Conservation (phyloP, 2,113 vertebrate species). For the Mesembrinibis cayennensis region DNA sequence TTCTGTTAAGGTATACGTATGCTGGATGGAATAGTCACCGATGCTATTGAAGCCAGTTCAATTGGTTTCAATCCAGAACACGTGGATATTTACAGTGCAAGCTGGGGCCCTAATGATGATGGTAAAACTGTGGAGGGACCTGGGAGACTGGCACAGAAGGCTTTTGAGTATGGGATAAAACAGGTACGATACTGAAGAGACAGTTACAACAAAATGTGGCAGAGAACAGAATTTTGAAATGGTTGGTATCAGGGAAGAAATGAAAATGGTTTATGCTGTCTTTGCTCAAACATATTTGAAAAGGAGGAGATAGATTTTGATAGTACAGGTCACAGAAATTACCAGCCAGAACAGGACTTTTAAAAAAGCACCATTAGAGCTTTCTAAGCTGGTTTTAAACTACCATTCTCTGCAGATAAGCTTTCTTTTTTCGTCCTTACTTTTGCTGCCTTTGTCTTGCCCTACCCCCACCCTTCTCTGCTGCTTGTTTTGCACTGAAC, state of each 20-base stretch:
- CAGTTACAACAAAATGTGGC: neutral
- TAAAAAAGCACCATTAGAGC: neutral
- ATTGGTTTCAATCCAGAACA: slow-evolving; percentile 96
- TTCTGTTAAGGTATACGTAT: slow-evolving; percentile 87
- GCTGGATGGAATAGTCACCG: slow-evolving; percentile 96
- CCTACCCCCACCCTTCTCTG: slow-evolving; percentile 2
- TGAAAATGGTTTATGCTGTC: neutral
- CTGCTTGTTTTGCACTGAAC: slow-evolving; percentile 34
- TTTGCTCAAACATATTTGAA: neutral
- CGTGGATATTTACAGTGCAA: slow-evolving; percentile 97
- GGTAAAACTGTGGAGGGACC: slow-evolving; percentile 98
- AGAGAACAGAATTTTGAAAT: neutral
- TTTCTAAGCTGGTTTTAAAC: neutral
- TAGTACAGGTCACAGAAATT: neutral
- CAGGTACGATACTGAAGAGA: slow-evolving; percentile 74
- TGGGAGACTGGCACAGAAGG: slow-evolving; percentile 92
- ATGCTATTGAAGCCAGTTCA: slow-evolving; percentile 97
- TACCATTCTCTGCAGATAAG: neutral
- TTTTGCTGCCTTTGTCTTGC: neutral
- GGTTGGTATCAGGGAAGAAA: neutral
- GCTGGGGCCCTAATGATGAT: slow-evolving; percentile 98
- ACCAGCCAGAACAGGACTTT: neutral
- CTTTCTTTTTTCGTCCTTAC: neutral
- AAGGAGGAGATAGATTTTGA: neutral
- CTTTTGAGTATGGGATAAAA: slow-evolving; percentile 95